These are phyloP conservation scores for Plebejus melissa DNA, from an alignment of 2,888 invertebrate genomes.

Conservation along the genomic window DNA sequence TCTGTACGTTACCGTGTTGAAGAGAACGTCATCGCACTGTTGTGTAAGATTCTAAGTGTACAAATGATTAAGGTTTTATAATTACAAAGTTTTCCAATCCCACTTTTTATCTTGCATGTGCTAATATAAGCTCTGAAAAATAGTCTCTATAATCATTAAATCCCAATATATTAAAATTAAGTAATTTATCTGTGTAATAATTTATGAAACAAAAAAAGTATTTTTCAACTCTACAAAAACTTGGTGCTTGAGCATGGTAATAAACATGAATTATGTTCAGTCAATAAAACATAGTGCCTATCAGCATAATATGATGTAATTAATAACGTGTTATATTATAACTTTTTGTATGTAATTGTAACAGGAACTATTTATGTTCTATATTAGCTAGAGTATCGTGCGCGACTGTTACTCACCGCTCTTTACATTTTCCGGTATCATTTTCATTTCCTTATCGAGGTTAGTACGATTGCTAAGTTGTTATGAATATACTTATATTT, in stretches of 20 bases:
- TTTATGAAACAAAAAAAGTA: not conserved
- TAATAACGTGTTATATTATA: not conserved
- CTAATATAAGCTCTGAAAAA: not conserved
- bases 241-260: not conserved
- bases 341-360: not conserved
- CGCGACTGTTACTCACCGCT: conserved; percentile 7
- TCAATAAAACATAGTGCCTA: not conserved
- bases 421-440: conserved; percentile 17
- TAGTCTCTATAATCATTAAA: not conserved
- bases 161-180: too few species aligned
- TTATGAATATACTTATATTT: not conserved
- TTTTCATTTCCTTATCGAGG: conserved; percentile 25
- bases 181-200: not conserved
- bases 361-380: conserved; percentile 8
- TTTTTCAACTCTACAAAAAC: not conserved
- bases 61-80: not conserved
- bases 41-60: conserved; percentile 4
- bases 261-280: not conserved
- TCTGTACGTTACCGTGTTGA: conserved; percentile 10
- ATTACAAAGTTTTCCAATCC: not conserved
- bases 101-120: not conserved
- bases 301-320: not conserved
- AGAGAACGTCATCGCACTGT: not conserved
- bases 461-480: not conserved
- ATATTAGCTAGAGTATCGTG: conserved; percentile 11